Base-by-base conservation (phyloP, 2,888 invertebrate genomes). In the Acrobeloides nanus region DNA sequence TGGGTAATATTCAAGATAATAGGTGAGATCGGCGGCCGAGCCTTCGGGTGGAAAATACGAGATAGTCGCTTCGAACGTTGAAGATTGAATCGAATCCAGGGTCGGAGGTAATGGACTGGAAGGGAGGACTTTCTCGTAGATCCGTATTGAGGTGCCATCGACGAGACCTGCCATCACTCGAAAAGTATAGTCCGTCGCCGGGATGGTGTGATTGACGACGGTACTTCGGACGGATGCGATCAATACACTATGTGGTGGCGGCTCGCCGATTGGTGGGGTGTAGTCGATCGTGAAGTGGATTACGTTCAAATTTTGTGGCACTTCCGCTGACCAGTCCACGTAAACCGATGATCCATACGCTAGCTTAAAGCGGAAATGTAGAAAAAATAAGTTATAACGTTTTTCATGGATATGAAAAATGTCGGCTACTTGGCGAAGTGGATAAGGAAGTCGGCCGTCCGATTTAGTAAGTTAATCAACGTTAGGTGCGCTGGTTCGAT, bases 51-150 rank as follows among this genome's bases (percentile, higher is more conserved):
- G 61, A 24, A 65, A 63, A 35, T 61, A 66, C 8, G 61, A 57
- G 20, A 68, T 55, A 4, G 65, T 64, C 17, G 66, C 67, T 32
- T 64, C 68, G 21, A 57, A 55, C 25, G 59, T 55, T 4, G 60
- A 55, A 7, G 68, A 58, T 32, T 59, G 59, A 21, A 68, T 55
- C 12, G 63, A 60, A 24, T 66, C 64, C 20, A 68, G 51, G 10
- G 53, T 55, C 10, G 68, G 68, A 1, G 63, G 46, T 23, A 59
- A 58, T 10, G 68, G 68, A 67, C 66, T 64, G 33, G 62, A 62
- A 17, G 57, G 51, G 21, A 63, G 34, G 7, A 46, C 25, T n/a
- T 62, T 51, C n/a, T 62, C 54, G 31, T 55, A 53, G 17, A 68
- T 53, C 23, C 59, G 58, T 18, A 38, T 39, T 12, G 56, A 34